Conservation (phyloP, 2,888 invertebrate genomes). For the Torymus tubicola region DNA sequence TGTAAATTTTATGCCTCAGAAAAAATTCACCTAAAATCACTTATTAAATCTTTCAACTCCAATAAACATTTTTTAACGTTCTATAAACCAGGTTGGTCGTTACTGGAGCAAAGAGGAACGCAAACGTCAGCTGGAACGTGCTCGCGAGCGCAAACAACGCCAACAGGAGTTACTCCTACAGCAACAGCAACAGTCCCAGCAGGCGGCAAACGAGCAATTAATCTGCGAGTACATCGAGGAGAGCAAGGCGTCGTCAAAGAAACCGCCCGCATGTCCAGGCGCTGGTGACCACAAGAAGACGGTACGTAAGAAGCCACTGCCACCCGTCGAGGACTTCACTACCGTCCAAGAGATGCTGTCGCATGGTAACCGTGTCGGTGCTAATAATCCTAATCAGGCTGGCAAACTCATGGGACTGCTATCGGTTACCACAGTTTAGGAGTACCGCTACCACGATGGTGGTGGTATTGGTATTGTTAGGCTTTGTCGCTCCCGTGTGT, state of each 20-base stretch:
- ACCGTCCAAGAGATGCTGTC: constrained; percentile 80
- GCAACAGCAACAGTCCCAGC: constrained; percentile 62
- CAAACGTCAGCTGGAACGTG: constrained; percentile 84
- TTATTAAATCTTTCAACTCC: no score
- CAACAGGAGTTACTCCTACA: constrained; percentile 74
- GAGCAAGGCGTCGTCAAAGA: constrained; percentile 73
- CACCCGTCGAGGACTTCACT: constrained; percentile 78
- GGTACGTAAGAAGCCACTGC: constrained; percentile 74
- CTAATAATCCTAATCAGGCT: constrained; percentile 72
- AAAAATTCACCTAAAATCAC: no score
- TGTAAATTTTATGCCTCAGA: no score
- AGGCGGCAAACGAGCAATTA: constrained; percentile 63
- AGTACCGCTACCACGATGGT: neutral
- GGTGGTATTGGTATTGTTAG: no score
- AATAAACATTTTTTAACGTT: neutral
- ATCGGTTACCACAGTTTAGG: constrained; percentile 79
- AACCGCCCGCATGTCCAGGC: constrained; percentile 70
- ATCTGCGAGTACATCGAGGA: constrained; percentile 69
- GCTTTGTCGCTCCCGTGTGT: no score
- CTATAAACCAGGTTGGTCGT: constrained; percentile 78
- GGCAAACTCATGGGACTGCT: constrained; percentile 80
- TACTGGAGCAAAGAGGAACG: constrained; percentile 88
- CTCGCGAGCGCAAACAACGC: constrained; percentile 81
- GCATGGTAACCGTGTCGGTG: constrained; percentile 77
- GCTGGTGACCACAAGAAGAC: constrained; percentile 76